These are phyloP conservation scores for Pherbina coryleti DNA, from an alignment of 2,888 invertebrate genomes.

Conservation along the genomic window DNA sequence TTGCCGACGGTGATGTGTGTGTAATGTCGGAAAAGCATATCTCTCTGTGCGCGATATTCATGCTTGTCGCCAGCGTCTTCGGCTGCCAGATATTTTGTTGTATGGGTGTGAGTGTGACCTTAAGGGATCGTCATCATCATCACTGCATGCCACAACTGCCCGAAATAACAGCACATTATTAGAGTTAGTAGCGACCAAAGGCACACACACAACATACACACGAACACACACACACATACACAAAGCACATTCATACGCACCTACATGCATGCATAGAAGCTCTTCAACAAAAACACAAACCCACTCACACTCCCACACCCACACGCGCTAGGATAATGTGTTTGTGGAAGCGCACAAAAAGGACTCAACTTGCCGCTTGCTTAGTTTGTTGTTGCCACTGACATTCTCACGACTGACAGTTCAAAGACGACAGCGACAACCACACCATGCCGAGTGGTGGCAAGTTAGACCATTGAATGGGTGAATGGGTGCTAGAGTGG, in stretches of 20 bases:
- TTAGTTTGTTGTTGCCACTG: constrained; percentile 9
- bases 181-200: background rate
- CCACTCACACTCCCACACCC: background rate
- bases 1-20: background rate
- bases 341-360: constrained; percentile 13
- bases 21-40: background rate
- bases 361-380: constrained; percentile 25
- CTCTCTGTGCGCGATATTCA: background rate
- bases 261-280: background rate
- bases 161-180: constrained; percentile 21
- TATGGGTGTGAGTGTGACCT: background rate
- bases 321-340: constrained; percentile 17
- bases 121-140: background rate
- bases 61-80: constrained; percentile 13
- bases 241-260: constrained; percentile 27
- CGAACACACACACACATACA: constrained; percentile 38
- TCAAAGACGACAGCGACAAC: background rate
- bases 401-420: constrained; percentile 19
- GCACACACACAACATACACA: constrained; percentile 46
- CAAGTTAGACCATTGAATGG: background rate
- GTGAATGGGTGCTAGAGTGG: background rate
- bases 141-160: background rate
- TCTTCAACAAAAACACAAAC: constrained; percentile 12
- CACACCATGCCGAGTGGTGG: background rate
- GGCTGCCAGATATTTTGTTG: background rate